phyloP scores from a whole-genome alignment of 2,113 vertebrate genomes.

The Ophiodon elongatus region DNA sequence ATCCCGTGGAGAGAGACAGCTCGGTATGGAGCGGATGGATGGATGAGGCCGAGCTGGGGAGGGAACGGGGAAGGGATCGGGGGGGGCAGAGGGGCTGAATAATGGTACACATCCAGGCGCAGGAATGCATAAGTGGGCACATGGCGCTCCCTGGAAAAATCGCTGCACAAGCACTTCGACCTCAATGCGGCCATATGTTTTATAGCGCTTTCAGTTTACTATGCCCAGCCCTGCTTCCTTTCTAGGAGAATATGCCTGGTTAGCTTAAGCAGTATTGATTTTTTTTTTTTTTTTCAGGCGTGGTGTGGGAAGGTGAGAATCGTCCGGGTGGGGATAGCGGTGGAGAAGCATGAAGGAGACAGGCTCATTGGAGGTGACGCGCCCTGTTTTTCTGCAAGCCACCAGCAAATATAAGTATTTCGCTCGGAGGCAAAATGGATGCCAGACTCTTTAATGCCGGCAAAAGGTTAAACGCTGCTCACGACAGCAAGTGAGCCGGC shows the following conservation, averaged over 20 bases:
- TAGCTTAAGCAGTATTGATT: slow-evolving; percentile 72
- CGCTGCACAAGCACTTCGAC: slow-evolving; percentile 69
- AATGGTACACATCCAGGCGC: slow-evolving; percentile 68
- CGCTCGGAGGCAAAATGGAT: slow-evolving; percentile 40
- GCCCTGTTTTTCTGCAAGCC: slow-evolving; percentile 59
- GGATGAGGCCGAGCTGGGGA: slow-evolving; percentile 42
- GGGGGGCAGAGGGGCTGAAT: slow-evolving; percentile 59
- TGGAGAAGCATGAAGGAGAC: slow-evolving; percentile 18
- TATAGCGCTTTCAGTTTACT: slow-evolving; percentile 69
- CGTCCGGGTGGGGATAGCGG: slow-evolving; percentile 6
- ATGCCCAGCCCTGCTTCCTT: slow-evolving; percentile 45
- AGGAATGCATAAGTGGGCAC: slow-evolving; percentile 72
- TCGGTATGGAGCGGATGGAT: slow-evolving; percentile 37
- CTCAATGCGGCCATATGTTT: slow-evolving; percentile 71
- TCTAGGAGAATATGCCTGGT: slow-evolving; percentile 62
- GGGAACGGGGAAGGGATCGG: slow-evolving; percentile 10
- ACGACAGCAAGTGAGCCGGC: slow-evolving; percentile 41
- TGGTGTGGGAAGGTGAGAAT: slow-evolving; percentile 39
- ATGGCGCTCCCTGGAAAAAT: slow-evolving; percentile 47
- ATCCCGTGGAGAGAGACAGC: slow-evolving; percentile 35
- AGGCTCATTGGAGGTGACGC: slow-evolving; percentile 34
- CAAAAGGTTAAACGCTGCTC: slow-evolving; percentile 56
- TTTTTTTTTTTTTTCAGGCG: slow-evolving; percentile 30
- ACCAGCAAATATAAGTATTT: slow-evolving; percentile 53
- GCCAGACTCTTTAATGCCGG: slow-evolving; percentile 24